Evolutionary conservation across 2,888 invertebrate species (phyloP), one percentile per base, ranked within the genome.

Genomic region (Patella pellucida): DNA sequence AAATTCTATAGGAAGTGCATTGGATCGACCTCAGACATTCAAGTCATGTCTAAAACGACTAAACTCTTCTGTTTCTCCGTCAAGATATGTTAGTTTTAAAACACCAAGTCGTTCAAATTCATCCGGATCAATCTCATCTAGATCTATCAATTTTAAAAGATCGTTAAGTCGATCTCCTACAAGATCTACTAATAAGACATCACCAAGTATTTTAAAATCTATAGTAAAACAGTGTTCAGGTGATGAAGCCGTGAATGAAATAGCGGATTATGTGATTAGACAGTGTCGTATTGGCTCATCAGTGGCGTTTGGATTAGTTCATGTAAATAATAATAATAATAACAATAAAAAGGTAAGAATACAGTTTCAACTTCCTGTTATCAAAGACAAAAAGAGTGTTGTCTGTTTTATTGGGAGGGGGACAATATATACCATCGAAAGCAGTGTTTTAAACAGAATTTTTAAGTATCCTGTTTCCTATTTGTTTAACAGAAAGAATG

Each of bases 291-390:
- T 85, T 15, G 85, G 85, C 27, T 75, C 78, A 15, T 78, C 78
- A 71, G 77, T 84, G 16, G 85, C 81, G 0, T 85, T 85, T 78
- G 82, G 85, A 73, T 80, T 85, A 73, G 80, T 85, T 52, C 82
- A 82, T 70, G 78, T 84, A 3, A 73, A 74, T 23, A 71, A 78
- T n/a, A 75, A 52, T 16, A 54, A 74, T 41, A 70, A 72, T 31
- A 70, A 74, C 74, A 72, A 74, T 78, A 16, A 69, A 19, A 50
- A 71, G n/a, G 15, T 71, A 31, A 74, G 52, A 23, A 19, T 3
- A 62, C 16, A 56, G 7, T 5, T 19, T 56, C 56, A 41, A 41
- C 41, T 9, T 41, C 1, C 41, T 9, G 4, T 41, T 41, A 41
- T 41, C 41, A 41, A 41, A 9, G 41, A 9, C 9, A 7, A 41